Evolutionary conservation across 2,888 invertebrate species (phyloP), one percentile per base, ranked within the genome.

Genomic region (Meiosimyza decipiens): DNA sequence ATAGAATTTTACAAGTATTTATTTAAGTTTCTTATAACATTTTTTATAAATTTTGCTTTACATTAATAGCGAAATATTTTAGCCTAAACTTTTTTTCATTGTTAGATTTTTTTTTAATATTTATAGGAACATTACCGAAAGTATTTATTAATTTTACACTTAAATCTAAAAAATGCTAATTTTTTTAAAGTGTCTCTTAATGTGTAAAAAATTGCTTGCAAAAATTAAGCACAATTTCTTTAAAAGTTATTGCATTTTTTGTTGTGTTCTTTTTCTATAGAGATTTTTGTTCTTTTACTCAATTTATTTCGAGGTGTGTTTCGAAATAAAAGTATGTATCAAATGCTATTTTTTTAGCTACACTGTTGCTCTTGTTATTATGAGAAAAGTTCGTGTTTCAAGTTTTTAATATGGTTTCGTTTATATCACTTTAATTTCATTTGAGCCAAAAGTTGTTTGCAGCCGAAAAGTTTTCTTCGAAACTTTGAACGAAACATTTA

Each of bases 111-210:
- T 64, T 77, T 77, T 75, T 79, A 80, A 81, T 81, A 82, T 84
- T 70, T 70, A 82, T 85, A 85, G 85, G 85, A 85, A 85, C 85
- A 85, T 85, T 84, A 85, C 85, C 85, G 85, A 85, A 85, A 86
- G 77, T 79, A 74, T 76, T 83, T 82, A 79, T 79, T 82, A 82
- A 81, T 82, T 84, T 84, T 84, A 83, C 82, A 83, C 82, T 84
- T 84, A 84, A 71, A 82, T 75, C 84, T 84, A 84, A 80, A 40
- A 80, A 76, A 73, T 74, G 71, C 62, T 76, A 77, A 76, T 78
- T 60, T 78, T n/a, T 74, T 72, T 73, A 71, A 74, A 71, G 66
- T 68, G 77, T 77, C 73, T 55, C 68, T 74, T 73, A 73, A 71
- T 72, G 65, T 70, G 63, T 50, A 55, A 64, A 59, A 63, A 63